A percentile compares a stretch with the other conserved stretches of the same genome.
phyloP scores from a whole-genome alignment of 2,113 vertebrate species.

The Tinamus guttatus region DNA sequence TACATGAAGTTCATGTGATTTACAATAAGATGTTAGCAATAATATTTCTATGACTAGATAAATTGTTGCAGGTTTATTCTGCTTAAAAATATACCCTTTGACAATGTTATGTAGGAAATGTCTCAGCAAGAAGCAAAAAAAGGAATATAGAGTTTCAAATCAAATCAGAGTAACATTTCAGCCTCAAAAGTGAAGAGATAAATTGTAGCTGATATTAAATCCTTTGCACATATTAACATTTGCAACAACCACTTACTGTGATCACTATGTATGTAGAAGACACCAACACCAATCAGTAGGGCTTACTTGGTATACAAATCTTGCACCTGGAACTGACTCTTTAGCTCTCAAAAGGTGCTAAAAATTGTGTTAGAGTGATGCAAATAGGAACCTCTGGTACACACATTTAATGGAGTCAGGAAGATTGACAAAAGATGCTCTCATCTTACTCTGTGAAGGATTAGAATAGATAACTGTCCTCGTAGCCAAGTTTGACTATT shows the following conservation, averaged over 20 bases:
- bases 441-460: neutral
- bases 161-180: neutral
- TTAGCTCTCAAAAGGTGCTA: neutral
- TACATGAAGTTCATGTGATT: neutral
- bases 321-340: neutral
- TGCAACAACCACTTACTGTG: neutral
- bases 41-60: constrained; percentile 22
- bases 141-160: neutral
- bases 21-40: constrained; percentile 15
- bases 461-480: neutral
- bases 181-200: neutral
- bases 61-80: neutral
- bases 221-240: neutral
- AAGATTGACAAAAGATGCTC: neutral
- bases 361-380: neutral
- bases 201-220: neutral
- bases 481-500: neutral
- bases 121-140: constrained; percentile 1
- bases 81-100: constrained; percentile 12
- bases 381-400: neutral
- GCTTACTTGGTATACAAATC: neutral
- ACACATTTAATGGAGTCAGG: neutral
- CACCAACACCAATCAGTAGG: neutral
- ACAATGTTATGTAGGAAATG: neutral
- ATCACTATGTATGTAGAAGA: neutral